Evolutionary conservation across 2,797 vertebrate species (phyloP), one percentile per base, ranked within the genome.

Genomic region (Myotis vivesi): DNA sequence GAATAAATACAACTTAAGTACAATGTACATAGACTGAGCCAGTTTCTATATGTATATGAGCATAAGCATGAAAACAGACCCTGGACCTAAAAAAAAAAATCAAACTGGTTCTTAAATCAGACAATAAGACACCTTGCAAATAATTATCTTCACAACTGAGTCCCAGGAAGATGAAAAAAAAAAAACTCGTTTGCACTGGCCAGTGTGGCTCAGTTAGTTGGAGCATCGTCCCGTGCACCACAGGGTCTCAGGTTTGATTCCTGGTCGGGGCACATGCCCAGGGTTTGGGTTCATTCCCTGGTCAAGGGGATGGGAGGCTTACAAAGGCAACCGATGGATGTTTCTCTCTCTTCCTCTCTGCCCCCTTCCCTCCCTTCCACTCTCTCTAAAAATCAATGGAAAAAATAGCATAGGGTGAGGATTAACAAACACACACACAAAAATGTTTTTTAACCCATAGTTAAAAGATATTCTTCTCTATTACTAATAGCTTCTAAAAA

Each of bases 101-200:
- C 72, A 93, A 22, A 95, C 0, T 53, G 41, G 44, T 79, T 80
- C 49, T 94, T 87, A 51, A 82, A 84, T 86, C 28, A 46, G 71
- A 55, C 51, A 69, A 30, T 80, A 87, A 94, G n/a, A 73, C 1
- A 92, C 6, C 23, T 96, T 80, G 23, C 11, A 95, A 93, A 73
- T 49, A 94, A 81, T 46, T 71, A 55, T 73, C 57, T 69, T 83
- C 16, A 96, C 66, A 91, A 91, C 1, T 49, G 36, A 87, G 41
- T 64, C 44, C 75, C 79, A 82, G n/a, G 79, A 85, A 92, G 44
- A 72, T 75, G 36, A 19, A 87, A 85, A 38, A 64, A 66, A 30
- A 16, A 19, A 20, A 36, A 36, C 64, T 20, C 36, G n/a, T 36
- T 33, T 33, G n/a, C n/a, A 33, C 8, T 68, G n/a, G 17, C 64